phyloP scores from a whole-genome alignment of 23 tunicate species.

The Trididemnum nubilum region DNA sequence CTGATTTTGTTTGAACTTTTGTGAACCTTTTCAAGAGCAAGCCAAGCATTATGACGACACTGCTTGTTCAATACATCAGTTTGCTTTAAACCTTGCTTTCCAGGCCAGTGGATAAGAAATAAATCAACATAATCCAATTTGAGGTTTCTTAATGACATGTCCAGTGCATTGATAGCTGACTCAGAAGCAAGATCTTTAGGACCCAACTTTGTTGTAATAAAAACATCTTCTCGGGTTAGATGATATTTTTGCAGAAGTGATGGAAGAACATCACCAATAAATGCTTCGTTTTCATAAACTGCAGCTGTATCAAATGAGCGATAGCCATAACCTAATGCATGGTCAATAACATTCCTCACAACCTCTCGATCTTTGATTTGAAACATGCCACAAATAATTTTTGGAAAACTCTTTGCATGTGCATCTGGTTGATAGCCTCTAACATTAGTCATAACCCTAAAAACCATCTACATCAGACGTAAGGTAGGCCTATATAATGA shows the following conservation, averaged over 20 bases:
- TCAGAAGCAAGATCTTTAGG: slow-evolving; percentile 59
- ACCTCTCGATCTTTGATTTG: slow-evolving; percentile 46
- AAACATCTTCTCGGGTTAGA: slow-evolving; percentile 58
- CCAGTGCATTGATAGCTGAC: slow-evolving; percentile 32
- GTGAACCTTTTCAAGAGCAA: slow-evolving; percentile 48
- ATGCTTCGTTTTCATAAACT: slow-evolving; percentile 76
- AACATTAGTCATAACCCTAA: too few relatives aligned
- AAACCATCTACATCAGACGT: too few relatives aligned
- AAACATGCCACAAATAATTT: slow-evolving; percentile 62
- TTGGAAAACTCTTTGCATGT: slow-evolving; percentile 53
- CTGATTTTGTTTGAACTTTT: slow-evolving; percentile 34
- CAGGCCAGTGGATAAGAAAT: slow-evolving; percentile 92
- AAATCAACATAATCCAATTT: slow-evolving; percentile 63
- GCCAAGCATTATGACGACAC: slow-evolving; percentile 59
- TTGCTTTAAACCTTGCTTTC: slow-evolving; percentile 59
- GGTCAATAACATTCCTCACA: slow-evolving; percentile 38
- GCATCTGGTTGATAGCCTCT: too few relatives aligned
- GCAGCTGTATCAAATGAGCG: slow-evolving; percentile 83
- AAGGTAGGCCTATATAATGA: too few relatives aligned
- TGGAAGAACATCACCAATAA: slow-evolving; percentile 55
- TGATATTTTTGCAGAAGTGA: slow-evolving; percentile 44
- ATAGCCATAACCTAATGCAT: slow-evolving; percentile 60
- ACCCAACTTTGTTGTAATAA: slow-evolving; percentile 81
- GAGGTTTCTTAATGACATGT: slow-evolving; percentile 49
- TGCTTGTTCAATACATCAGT: slow-evolving; percentile 39